Base-by-base conservation (phyloP, 2,888 invertebrate genomes). In the Drosophila macrospina region DNA sequence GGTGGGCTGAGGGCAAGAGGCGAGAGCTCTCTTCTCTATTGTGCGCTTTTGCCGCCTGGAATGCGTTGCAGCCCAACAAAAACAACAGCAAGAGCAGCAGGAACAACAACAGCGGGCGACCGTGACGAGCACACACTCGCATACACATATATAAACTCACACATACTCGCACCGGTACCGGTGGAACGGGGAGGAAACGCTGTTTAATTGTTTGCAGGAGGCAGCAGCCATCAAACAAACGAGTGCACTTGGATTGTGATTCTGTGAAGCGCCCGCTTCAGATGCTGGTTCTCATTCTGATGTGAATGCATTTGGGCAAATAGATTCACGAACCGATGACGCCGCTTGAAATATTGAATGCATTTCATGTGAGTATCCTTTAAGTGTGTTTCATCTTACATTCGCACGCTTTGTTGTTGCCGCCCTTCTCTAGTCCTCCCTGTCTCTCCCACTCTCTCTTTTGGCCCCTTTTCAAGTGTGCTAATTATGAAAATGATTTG, bases 31-130 rank as follows among this genome's bases (percentile, higher is more conserved):
- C 39, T 48, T 78, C 61, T 79, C 74, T 76, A 83, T 78, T 87
- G 85, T 86, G 88, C 81, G 69, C 81, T 80, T 88, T 84, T 88
- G 87, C 87, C 84, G 89, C 88, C 86, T 88, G 86, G 88, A 86
- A 86, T 88, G 74, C 61, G 70, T 69, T 80, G 75, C 73, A 71
- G 64, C 59, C 70, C 45, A 74, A 79, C 71, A 78, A 56, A 50
- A 66, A 51, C 63, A 57, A 42, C 59, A 62, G 45, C 48, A 59
- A 44, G 32, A 66, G 42, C 60, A 67, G 47, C 36, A 68, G 44
- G 34, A 70, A 65, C 52, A 68, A 56, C 67, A 54, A 57, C 55
- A 71, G 34, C 41, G 56, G 57, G 47, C 50, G 55, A 72, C 78
- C 63, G 73, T 73, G 70, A 65, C 65, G 47, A 39, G 28, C 32